These are phyloP conservation scores for Diplazon laetatorius DNA, from an alignment of 2,888 invertebrate species.

Conservation along the genomic window DNA sequence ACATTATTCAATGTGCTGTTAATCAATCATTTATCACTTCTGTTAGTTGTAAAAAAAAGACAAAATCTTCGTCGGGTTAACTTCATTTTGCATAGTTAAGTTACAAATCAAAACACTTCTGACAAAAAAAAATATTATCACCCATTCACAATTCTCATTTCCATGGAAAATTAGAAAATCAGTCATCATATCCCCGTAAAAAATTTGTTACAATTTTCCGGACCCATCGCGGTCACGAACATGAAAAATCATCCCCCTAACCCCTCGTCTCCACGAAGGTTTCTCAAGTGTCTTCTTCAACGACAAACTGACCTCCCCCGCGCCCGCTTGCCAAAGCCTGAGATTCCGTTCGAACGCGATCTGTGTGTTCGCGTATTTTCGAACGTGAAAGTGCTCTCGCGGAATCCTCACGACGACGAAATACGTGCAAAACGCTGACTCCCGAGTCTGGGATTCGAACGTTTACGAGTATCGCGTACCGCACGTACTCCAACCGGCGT, in stretches of 20 bases:
- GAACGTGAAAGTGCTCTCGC: constrained; percentile 45
- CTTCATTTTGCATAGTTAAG: too few species aligned
- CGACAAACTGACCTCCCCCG: neutral
- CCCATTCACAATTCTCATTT: too few species aligned
- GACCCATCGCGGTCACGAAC: neutral
- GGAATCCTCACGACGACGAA: constrained; percentile 39
- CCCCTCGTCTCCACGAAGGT: neutral
- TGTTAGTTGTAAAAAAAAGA: too few species aligned
- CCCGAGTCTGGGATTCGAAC: constrained; percentile 54
- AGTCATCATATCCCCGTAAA: too few species aligned
- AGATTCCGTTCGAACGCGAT: neutral
- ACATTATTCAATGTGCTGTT: too few species aligned
- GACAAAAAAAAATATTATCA: too few species aligned
- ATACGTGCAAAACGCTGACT: constrained; percentile 65
- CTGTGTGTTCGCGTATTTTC: neutral
- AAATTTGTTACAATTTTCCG: too few species aligned
- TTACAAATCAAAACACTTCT: too few species aligned
- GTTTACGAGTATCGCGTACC: constrained; percentile 30
- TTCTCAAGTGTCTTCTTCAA: neutral
- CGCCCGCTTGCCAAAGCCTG: neutral
- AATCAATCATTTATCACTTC: too few species aligned
- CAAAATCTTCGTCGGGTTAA: too few species aligned
- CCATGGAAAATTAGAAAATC: too few species aligned
- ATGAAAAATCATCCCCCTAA: too few species aligned
- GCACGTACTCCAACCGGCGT: constrained; percentile 34